Evolutionary conservation across 2,113 vertebrate species (phyloP).

Genomic region (Catharus minimus): DNA sequence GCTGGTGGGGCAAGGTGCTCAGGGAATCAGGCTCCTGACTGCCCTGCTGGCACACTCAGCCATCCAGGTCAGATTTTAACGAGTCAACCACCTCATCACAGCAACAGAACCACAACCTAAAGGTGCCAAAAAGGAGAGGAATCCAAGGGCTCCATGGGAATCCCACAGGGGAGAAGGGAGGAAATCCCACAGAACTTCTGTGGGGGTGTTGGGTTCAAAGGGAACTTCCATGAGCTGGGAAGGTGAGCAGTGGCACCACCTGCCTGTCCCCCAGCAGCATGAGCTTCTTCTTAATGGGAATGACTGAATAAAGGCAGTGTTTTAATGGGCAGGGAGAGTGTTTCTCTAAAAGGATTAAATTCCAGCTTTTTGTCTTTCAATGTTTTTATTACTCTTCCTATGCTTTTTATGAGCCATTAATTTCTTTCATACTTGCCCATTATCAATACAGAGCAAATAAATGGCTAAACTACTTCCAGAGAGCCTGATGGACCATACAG

Average conservation of each 20-base stretch:
- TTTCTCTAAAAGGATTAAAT: slow-evolving; percentile 8
- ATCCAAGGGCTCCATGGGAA: background rate
- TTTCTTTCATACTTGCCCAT: background rate
- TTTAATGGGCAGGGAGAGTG: background rate
- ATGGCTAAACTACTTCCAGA: slow-evolving; percentile 1
- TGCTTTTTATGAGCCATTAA: background rate
- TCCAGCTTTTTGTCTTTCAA: slow-evolving; percentile 6
- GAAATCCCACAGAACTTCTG: background rate
- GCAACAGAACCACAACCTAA: background rate
- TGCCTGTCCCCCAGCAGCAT: background rate
- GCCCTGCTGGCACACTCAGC: background rate
- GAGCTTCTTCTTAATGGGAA: background rate
- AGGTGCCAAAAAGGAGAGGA: background rate
- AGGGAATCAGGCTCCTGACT: accelerated
- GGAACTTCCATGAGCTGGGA: background rate
- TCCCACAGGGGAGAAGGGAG: background rate
- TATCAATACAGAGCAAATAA: background rate
- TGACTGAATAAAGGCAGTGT: background rate
- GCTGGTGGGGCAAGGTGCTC: accelerated
- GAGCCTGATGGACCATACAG: background rate
- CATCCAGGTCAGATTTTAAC: background rate
- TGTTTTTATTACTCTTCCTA: background rate
- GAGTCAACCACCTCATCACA: background rate
- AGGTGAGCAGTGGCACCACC: background rate
- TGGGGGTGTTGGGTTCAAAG: background rate